phyloP scores from a whole-genome alignment of 2,797 vertebrate species.

The Leptoclinus maculatus region DNA sequence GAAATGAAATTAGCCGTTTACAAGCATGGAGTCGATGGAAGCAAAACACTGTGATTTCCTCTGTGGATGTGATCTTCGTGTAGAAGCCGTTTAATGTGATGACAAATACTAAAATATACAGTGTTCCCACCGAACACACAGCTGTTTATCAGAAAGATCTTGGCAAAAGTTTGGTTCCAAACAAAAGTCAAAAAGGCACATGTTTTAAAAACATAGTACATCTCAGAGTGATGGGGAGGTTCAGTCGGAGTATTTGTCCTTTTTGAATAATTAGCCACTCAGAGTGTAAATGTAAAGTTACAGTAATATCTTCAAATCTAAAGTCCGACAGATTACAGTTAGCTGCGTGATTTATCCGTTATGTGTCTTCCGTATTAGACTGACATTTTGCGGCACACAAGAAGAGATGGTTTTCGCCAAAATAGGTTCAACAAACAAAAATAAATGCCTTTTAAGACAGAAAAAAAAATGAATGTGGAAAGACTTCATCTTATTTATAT shows the following conservation, averaged over 20 bases:
- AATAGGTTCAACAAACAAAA: conserved; percentile 1
- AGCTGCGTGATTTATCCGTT: conserved; percentile 4
- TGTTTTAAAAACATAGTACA: neutral
- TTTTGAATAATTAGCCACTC: neutral
- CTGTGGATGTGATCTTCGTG: neutral
- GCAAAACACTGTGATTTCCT: neutral
- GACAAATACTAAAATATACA: conserved; percentile 10
- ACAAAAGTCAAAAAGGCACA: conserved; percentile 14
- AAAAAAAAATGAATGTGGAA: conserved; percentile 12
- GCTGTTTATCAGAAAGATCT: neutral
- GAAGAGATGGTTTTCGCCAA: conserved; percentile 1
- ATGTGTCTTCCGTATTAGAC: conserved; percentile 9
- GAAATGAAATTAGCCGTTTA: neutral
- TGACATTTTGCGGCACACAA: conserved; percentile 21
- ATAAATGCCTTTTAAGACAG: conserved; percentile 42
- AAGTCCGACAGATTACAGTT: neutral
- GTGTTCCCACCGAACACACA: neutral
- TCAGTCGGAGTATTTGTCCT: neutral
- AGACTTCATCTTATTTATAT: conserved; percentile 60
- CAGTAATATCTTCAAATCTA: conserved; percentile 15
- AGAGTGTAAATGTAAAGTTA: conserved; percentile 11
- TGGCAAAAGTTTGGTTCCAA: neutral
- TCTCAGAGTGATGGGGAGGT: neutral
- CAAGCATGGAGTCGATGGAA: conserved; percentile 1
- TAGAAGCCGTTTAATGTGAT: neutral